Evolutionary conservation across 2,797 vertebrate genomes (phyloP).

Genomic region (Liasis olivaceus): DNA sequence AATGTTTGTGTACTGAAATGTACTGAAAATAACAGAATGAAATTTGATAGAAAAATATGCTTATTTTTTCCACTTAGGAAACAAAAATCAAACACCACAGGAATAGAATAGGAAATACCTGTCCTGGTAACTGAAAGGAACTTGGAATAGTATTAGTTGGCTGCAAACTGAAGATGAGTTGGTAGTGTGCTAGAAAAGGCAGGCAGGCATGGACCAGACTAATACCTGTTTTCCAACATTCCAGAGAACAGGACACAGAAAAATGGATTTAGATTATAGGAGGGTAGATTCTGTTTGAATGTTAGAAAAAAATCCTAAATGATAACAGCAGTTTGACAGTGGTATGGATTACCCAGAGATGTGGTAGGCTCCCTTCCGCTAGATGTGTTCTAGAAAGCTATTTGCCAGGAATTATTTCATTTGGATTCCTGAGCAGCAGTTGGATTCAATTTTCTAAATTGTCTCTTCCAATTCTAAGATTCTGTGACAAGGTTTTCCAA

Average conservation of each 20-base stretch:
- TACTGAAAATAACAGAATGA: neutral
- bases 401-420: neutral
- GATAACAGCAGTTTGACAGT: neutral
- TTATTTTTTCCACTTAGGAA: neutral
- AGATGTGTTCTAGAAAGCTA: neutral
- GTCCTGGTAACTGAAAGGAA: neutral
- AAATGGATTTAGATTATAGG: neutral
- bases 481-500: neutral
- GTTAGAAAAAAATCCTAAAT: neutral
- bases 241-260: neutral
- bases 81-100: neutral
- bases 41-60: neutral
- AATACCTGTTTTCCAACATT: neutral
- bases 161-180: neutral
- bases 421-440: neutral
- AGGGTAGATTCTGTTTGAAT: neutral
- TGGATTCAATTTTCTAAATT: neutral
- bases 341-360: neutral
- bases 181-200: neutral
- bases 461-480: neutral
- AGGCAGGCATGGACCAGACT: neutral
- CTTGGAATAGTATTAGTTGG: neutral
- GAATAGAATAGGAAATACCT: neutral
- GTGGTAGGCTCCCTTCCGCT: neutral
- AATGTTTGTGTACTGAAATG: neutral